phyloP scores from a whole-genome alignment of 2,888 invertebrate species.

The Pseudococcus longispinus region DNA sequence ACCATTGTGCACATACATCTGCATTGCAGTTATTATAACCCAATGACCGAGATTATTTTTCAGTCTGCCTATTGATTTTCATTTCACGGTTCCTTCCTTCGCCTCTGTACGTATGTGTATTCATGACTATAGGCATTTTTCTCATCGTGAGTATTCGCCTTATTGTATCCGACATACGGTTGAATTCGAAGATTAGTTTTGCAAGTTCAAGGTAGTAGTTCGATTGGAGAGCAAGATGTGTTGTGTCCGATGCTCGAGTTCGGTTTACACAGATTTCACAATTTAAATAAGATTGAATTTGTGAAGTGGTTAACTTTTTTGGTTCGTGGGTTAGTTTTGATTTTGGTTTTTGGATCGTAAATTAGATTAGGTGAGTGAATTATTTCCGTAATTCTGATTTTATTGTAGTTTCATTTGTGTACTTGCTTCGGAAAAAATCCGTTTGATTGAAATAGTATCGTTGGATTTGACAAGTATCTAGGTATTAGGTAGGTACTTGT shows the following conservation, averaged over 20 bases:
- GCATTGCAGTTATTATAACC: slow-evolving; percentile 54
- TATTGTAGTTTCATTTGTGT: no score
- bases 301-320: neutral
- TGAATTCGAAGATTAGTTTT: slow-evolving; percentile 42
- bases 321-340: neutral
- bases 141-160: neutral
- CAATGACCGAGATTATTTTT: slow-evolving; percentile 55
- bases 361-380: neutral
- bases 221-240: neutral
- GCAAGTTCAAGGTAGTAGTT: slow-evolving; percentile 48
- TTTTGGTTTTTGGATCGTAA: neutral
- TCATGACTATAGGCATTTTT: slow-evolving; percentile 22
- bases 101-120: neutral
- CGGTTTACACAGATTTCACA: neutral
- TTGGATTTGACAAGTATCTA: no score
- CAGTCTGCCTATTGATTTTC: slow-evolving; percentile 39
- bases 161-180: neutral
- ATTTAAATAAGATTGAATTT: neutral
- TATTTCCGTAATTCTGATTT: neutral
- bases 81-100: slow-evolving; percentile 39
- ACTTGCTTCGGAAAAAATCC: neutral
- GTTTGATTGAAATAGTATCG: neutral
- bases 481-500: no score
- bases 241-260: neutral
- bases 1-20: slow-evolving; percentile 36